Evolutionary conservation across 2,888 invertebrate genomes (phyloP).

Genomic region (Drosophila lacicola): DNA sequence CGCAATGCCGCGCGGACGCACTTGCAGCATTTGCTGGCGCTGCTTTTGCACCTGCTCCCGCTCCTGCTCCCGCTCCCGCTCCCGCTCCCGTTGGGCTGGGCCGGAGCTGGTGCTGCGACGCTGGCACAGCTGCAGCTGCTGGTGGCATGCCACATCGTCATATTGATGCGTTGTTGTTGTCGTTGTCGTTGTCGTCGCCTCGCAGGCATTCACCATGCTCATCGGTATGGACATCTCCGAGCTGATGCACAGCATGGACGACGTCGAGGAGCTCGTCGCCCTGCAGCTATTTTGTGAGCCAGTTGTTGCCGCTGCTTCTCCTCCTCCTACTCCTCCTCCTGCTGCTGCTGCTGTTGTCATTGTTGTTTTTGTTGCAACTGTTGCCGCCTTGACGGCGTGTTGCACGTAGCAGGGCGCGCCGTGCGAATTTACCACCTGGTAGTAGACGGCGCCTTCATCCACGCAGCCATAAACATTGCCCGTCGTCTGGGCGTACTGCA

Average conservation of each 20-base stretch:
- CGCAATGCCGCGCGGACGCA: constrained; percentile 81
- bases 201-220: constrained; percentile 69
- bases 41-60: constrained; percentile 4
- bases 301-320: background rate
- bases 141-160: constrained; percentile 78
- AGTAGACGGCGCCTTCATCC: constrained; percentile 60
- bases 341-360: background rate
- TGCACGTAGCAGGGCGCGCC: constrained; percentile 25
- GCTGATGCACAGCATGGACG: constrained; percentile 82
- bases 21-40: constrained; percentile 64
- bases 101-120: constrained; percentile 7
- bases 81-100: background rate
- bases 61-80: background rate
- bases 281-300: constrained; percentile 16
- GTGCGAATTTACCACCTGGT: constrained; percentile 56
- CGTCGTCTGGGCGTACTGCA: constrained; percentile 54
- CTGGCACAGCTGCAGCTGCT: constrained; percentile 14
- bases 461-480: constrained; percentile 46
- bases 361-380: background rate
- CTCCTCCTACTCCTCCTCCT: too few species aligned
- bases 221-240: constrained; percentile 84
- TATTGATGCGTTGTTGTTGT: constrained; percentile 85
- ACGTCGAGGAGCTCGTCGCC: constrained; percentile 50
- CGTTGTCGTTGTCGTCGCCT: constrained; percentile 76
- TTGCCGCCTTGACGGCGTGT: constrained; percentile 14